These are phyloP conservation scores for Drosophila histrio DNA, from an alignment of 2,888 invertebrate species.

Conservation along the genomic window DNA sequence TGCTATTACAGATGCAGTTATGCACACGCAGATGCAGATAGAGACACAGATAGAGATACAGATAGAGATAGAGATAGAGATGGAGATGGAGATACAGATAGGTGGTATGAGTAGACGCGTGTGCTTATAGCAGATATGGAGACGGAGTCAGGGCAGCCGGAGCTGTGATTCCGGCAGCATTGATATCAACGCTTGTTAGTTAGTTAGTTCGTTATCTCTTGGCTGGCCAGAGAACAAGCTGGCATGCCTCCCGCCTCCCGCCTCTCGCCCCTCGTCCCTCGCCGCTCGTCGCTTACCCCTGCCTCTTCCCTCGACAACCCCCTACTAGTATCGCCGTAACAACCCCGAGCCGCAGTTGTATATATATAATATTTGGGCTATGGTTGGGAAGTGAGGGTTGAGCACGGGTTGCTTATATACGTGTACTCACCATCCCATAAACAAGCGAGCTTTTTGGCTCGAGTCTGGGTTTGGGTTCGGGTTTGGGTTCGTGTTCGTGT, in stretches of 20 bases:
- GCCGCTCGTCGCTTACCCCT: too few relatives aligned
- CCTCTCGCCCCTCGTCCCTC: slow-evolving; percentile 4
- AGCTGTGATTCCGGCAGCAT: slow-evolving; percentile 29
- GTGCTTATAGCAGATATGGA: background rate
- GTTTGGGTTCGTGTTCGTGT: background rate
- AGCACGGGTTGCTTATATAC: slow-evolving; percentile 32
- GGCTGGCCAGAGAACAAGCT: slow-evolving; percentile 20
- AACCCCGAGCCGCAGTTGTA: slow-evolving; percentile 18
- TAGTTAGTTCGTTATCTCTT: slow-evolving; percentile 71
- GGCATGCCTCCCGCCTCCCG: background rate
- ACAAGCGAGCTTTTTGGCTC: slow-evolving; percentile 1
- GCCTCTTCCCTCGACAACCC: too few relatives aligned
- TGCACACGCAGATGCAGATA: background rate
- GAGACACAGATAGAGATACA: background rate
- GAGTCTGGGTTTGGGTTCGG: slow-evolving; percentile 2
- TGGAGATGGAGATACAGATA: slow-evolving; percentile 7
- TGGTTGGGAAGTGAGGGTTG: slow-evolving; percentile 6
- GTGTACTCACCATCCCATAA: background rate
- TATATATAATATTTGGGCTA: slow-evolving; percentile 60
- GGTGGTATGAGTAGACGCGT: background rate
- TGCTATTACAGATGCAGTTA: slow-evolving; percentile 11
- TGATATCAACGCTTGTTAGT: slow-evolving; percentile 65
- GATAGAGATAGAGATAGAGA: background rate
- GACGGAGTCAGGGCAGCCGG: background rate
- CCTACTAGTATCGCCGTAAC: background rate